Base-by-base conservation (phyloP, 1,140 invertebrate genomes). In the Bombus sibiricus region DNA sequence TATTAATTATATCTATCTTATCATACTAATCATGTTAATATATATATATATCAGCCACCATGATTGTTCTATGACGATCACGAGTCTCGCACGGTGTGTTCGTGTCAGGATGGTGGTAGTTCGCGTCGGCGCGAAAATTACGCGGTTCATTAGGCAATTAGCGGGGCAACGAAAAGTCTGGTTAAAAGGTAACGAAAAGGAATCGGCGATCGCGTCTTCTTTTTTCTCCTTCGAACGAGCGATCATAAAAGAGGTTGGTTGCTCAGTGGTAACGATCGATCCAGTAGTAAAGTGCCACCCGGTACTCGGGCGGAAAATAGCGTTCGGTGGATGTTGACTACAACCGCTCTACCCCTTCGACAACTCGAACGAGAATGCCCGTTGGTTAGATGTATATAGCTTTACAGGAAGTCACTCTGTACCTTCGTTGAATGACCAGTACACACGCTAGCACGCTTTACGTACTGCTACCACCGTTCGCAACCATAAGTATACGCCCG, bases 331-430 rank as follows among this genome's bases (percentile, higher is more conserved):
- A 87, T 89, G 90, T 89, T 91, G 91, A 91, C 86, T 90, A 91
- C 90, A 81, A 86, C 82, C 77, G 83, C 78, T 87, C 91, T 80
- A 80, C 76, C 89, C 90, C 88, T 90, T 92, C 90, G 90, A 90
- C 90, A 91, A 90, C 86, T 90, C 83, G 84, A 90, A 90, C 86
- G 86, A 90, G 91, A 87, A 86, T 86, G 88, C 83, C 78, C 83
- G 75, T 22, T 78, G 89, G 86, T 91, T 90, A 81, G 83, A 91
- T 88, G 89, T 92, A 90, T 88, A 90, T 90, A 92, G 86, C 89
- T 89, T 90, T 90, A 92, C 91, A 91, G 91, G 91, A 92, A 92
- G 91, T 92, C 87, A 91, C 88, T 90, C 91, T 85, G 86, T 90
- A 83, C 88, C 89, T 92, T 89, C 85, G 89, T 89, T 88, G 88